Conservation (phyloP, 2,797 vertebrate genomes). For the Apogon talboti region DNA sequence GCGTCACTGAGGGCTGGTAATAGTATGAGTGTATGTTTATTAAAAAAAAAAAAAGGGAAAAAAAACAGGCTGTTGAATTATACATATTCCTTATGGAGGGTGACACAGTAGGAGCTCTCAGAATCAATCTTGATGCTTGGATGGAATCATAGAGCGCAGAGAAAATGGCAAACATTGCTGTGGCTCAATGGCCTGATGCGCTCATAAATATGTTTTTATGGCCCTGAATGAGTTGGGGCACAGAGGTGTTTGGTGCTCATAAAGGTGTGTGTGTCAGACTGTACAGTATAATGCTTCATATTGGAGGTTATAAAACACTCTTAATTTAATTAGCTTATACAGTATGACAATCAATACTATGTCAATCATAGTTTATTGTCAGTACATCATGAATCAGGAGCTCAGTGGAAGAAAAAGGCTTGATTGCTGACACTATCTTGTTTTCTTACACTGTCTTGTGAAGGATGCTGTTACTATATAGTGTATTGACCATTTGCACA, state of each 20-base stretch:
- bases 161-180: conserved; percentile 85
- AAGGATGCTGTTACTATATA: conserved; percentile 35
- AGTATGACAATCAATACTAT: conserved; percentile 75
- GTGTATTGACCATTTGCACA: conserved; percentile 60
- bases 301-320: conserved; percentile 74
- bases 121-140: conserved; percentile 83
- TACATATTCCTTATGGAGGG: conserved; percentile 83
- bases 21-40: conserved; percentile 79
- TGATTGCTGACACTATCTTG: conserved; percentile 55
- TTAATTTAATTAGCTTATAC: conserved; percentile 82
- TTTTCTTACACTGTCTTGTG: conserved; percentile 41
- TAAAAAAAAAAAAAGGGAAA: conserved; percentile 50
- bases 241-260: conserved; percentile 77
- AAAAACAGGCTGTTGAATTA: conserved; percentile 77
- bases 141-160: conserved; percentile 81
- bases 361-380: conserved; percentile 65
- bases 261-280: conserved; percentile 71
- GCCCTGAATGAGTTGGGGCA: conserved; percentile 74
- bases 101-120: conserved; percentile 81
- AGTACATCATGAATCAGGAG: conserved; percentile 50
- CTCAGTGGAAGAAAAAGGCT: conserved; percentile 49
- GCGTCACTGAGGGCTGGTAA: conserved; percentile 71
- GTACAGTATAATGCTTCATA: conserved; percentile 68
- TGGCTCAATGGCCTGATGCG: conserved; percentile 83
- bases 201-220: conserved; percentile 87